These are phyloP conservation scores for Aradophagus sp. DNA, from an alignment of 1,140 invertebrate genomes.

Conservation along the genomic window DNA sequence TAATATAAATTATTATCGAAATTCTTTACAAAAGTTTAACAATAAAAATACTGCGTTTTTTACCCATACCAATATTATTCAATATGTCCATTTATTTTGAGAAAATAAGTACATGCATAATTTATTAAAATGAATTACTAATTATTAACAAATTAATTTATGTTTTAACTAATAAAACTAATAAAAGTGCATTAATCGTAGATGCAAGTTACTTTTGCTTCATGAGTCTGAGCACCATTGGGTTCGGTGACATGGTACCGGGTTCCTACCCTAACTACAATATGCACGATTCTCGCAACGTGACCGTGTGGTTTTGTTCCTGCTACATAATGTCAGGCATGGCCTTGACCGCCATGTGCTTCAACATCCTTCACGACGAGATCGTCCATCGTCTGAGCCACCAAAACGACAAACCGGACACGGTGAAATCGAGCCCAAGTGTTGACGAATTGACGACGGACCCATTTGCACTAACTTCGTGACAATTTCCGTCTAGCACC, in stretches of 20 bases:
- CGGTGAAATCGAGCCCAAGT: constrained; percentile 72
- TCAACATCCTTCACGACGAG: constrained; percentile 97
- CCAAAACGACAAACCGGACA: constrained; percentile 73
- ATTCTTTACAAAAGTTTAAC: too few species aligned
- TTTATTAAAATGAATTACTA: too few species aligned
- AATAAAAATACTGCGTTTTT: too few species aligned
- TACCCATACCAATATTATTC: too few species aligned
- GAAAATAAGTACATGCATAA: too few species aligned
- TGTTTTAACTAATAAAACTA: too few species aligned
- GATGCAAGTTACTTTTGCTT: constrained; percentile 97
- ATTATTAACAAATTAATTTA: too few species aligned
- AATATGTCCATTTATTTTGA: too few species aligned
- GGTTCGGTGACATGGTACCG: constrained; percentile 92
- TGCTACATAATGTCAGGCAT: constrained; percentile 96
- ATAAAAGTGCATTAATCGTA: constrained; percentile 43
- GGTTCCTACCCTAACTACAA: constrained; percentile 80
- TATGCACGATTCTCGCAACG: constrained; percentile 78
- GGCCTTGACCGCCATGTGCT: constrained; percentile 98
- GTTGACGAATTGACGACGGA: constrained; percentile 77
- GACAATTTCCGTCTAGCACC: constrained; percentile 80
- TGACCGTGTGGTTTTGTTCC: constrained; percentile 91
- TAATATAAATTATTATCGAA: too few species aligned
- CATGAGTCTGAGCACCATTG: constrained; percentile 93
- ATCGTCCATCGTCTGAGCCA: constrained; percentile 86
- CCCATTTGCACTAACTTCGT: constrained; percentile 78